phyloP scores from a whole-genome alignment of 2,113 vertebrate genomes.

The Brachyistius frenatus region DNA sequence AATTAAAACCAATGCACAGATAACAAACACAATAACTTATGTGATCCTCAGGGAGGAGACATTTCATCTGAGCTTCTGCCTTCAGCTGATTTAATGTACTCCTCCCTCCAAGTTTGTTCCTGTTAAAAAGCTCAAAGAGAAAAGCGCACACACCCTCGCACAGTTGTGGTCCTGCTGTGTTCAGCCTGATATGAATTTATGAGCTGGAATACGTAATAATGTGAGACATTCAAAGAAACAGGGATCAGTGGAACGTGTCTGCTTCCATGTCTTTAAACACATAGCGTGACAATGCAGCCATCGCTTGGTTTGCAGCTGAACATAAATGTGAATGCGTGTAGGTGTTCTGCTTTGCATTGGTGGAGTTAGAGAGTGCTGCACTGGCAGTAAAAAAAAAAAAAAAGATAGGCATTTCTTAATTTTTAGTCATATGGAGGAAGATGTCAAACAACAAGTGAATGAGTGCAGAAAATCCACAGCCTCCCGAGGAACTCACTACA shows the following conservation, averaged over 20 bases:
- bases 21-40: not conserved
- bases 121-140: slow-evolving; percentile 15
- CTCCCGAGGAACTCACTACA: slow-evolving; percentile 21
- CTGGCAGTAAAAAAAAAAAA: not conserved
- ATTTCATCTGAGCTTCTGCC: not conserved
- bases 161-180: slow-evolving; percentile 17
- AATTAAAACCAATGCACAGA: not conserved
- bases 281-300: not conserved
- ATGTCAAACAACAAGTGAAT: slow-evolving; percentile 2
- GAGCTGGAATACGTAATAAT: slow-evolving; percentile 29
- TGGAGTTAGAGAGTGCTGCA: not conserved
- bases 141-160: not conserved
- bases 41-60: not conserved
- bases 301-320: not conserved
- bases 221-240: slow-evolving; percentile 17
- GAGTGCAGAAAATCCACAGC: slow-evolving; percentile 6
- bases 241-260: not conserved
- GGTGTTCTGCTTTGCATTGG: not conserved
- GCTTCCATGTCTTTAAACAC: not conserved
- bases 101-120: slow-evolving; percentile 16
- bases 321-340: slow-evolving; percentile 1
- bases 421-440: slow-evolving; percentile 14
- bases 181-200: slow-evolving; percentile 46
- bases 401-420: not conserved
- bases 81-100: slow-evolving; percentile 8